Evolutionary conservation across 1,140 invertebrate species (phyloP).

Genomic region (Schlechtendalia chinensis): DNA sequence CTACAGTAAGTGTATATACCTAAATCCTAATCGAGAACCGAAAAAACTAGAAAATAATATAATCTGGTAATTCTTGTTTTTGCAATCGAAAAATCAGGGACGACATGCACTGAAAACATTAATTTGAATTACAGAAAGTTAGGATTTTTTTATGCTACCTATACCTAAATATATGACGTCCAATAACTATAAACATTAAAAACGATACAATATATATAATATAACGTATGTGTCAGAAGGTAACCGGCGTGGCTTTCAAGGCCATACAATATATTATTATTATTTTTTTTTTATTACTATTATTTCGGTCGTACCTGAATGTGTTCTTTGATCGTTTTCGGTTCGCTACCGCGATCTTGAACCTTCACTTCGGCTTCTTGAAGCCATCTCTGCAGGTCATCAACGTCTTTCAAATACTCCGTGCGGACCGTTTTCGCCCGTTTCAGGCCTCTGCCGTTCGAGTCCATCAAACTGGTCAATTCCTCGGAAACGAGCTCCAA

Average conservation of each 20-base stretch:
- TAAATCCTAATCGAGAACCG: too few relatives aligned
- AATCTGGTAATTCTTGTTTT: too few relatives aligned
- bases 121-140: too few relatives aligned
- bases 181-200: too few relatives aligned
- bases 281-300: background rate
- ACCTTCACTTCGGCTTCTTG: constrained; percentile 77
- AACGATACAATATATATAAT: background rate
- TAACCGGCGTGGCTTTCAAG: too few relatives aligned
- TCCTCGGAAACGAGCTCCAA: constrained; percentile 78
- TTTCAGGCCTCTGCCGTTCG: constrained; percentile 81
- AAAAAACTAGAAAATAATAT: too few relatives aligned
- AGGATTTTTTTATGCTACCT: too few relatives aligned
- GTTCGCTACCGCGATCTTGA: constrained; percentile 75
- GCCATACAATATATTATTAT: background rate
- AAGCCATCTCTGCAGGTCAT: constrained; percentile 79
- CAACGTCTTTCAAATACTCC: constrained; percentile 76
- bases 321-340: constrained; percentile 72
- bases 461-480: constrained; percentile 74
- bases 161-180: too few relatives aligned
- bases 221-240: background rate
- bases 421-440: constrained; percentile 75
- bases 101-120: too few relatives aligned
- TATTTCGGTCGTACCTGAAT: constrained; percentile 58
- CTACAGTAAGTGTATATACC: too few relatives aligned
- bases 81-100: too few relatives aligned